Conservation (phyloP, 2,888 invertebrate species). For the Agrotis clavis region DNA sequence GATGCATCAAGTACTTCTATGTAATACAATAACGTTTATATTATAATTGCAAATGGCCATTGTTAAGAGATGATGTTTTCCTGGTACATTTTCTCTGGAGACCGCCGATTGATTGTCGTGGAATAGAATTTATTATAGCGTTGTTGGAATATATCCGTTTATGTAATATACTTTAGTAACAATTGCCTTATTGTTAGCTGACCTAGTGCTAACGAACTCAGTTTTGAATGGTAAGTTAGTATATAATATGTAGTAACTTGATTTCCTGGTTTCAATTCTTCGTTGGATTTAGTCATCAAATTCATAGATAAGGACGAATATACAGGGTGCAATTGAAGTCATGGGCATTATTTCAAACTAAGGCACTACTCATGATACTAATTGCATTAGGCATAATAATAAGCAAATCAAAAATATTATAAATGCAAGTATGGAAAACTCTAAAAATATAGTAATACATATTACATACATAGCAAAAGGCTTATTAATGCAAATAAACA, state of each 20-base stretch:
- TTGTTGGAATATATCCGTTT: slow-evolving; percentile 24
- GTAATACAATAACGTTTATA: slow-evolving; percentile 72
- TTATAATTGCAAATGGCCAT: slow-evolving; percentile 76
- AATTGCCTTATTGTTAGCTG: slow-evolving; percentile 23
- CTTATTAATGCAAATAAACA: too few relatives aligned
- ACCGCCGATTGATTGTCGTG: slow-evolving; percentile 52
- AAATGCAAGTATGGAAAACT: too few relatives aligned
- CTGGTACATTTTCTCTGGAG: slow-evolving; percentile 56
- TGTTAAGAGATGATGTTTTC: slow-evolving; percentile 61
- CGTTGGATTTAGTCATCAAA: neutral
- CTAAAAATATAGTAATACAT: too few relatives aligned
- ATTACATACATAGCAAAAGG: too few relatives aligned
- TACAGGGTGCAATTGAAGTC: too few relatives aligned
- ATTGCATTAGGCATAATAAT: too few relatives aligned
- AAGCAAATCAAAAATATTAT: too few relatives aligned
- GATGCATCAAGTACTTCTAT: slow-evolving; percentile 65
- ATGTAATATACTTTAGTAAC: slow-evolving; percentile 14
- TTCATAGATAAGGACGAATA: neutral
- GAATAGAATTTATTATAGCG: slow-evolving; percentile 49
- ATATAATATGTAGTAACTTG: neutral
- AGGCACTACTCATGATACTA: too few relatives aligned
- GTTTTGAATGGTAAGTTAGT: neutral
- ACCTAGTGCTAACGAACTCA: slow-evolving; percentile 16
- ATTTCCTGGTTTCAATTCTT: slow-evolving; percentile 2
- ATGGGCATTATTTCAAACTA: too few relatives aligned